Conservation (phyloP, 2,113 vertebrate species). For the Oriolus oriolus region DNA sequence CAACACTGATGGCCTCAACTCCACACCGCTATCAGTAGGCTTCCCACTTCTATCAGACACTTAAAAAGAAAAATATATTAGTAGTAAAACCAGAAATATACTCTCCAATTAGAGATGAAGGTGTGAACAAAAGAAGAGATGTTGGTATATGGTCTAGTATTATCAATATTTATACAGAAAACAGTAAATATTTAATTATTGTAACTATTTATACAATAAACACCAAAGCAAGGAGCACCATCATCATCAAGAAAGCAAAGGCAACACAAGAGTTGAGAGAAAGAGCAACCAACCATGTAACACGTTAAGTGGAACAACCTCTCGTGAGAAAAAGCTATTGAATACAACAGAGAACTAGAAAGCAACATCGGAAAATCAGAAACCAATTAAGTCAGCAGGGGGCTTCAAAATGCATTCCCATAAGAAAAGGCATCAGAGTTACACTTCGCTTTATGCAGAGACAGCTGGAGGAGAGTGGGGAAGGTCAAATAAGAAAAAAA, state of each 20-base stretch:
- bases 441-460: neutral
- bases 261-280: neutral
- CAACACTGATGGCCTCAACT: neutral
- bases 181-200: neutral
- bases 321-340: neutral
- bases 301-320: neutral
- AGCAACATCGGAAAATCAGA: neutral
- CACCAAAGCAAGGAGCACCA: neutral
- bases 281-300: neutral
- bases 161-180: neutral
- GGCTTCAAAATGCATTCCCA: neutral
- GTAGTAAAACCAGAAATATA: neutral
- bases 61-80: neutral
- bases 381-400: neutral
- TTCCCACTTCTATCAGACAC: neutral
- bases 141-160: neutral
- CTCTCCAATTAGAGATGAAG: neutral
- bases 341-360: neutral
- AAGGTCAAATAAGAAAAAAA: neutral
- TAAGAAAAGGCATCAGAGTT: neutral
- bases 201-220: neutral
- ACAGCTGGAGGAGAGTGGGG: rapidly evolving
- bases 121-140: neutral
- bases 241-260: neutral
- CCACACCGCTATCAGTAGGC: neutral